These are phyloP conservation scores for Gerosis bhagava DNA, from an alignment of 2,888 invertebrate genomes.

Conservation along the genomic window DNA sequence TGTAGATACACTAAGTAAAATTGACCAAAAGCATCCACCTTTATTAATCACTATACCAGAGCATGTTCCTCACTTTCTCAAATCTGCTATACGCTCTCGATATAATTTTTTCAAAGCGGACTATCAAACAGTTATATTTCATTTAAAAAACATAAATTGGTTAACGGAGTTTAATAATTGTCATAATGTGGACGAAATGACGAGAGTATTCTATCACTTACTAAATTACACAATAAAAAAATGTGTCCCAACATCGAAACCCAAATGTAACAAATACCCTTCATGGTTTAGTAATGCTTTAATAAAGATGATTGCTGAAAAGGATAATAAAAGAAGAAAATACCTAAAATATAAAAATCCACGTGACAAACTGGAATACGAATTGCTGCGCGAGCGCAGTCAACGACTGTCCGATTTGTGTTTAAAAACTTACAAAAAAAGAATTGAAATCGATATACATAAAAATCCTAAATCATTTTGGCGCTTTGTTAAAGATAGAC, in stretches of 20 bases:
- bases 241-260: neutral
- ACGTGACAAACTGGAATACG: conserved; percentile 9
- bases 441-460: neutral
- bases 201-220: neutral
- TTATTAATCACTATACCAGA: conserved; percentile 16
- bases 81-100: neutral
- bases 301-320: neutral
- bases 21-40: conserved; percentile 26
- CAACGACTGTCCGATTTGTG: neutral
- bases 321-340: neutral
- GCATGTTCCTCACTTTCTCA: neutral
- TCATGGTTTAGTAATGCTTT: conserved; percentile 1
- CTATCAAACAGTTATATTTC: conserved; percentile 16
- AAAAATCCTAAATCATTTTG: conserved; percentile 7
- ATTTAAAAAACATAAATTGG: conserved; percentile 11
- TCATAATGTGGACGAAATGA: conserved; percentile 1
- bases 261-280: neutral
- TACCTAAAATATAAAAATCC: conserved; percentile 7
- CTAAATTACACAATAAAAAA: neutral
- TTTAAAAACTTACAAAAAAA: neutral
- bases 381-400: conserved; percentile 1
- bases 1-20: conserved; percentile 23
- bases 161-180: neutral
- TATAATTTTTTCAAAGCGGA: conserved; percentile 29
- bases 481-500: conserved; percentile 3